Conservation (phyloP, 2,797 vertebrate genomes). For the Selene dorsalis region DNA sequence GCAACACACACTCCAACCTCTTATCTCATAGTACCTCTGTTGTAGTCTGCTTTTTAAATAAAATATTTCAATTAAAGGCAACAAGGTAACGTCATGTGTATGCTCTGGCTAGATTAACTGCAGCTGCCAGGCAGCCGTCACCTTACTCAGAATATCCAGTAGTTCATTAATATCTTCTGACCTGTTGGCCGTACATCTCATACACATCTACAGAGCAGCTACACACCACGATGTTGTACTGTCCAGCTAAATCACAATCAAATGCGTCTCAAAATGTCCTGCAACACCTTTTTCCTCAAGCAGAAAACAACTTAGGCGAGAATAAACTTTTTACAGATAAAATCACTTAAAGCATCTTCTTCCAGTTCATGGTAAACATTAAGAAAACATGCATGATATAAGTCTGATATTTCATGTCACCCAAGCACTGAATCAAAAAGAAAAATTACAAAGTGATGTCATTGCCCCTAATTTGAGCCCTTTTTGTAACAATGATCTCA, state of each 20-base stretch:
- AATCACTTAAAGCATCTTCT: background rate
- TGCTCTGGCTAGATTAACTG: slow-evolving; percentile 65
- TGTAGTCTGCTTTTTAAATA: slow-evolving; percentile 12
- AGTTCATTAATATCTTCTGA: slow-evolving; percentile 78
- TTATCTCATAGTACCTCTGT: background rate
- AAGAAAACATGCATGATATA: background rate
- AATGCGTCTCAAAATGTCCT: slow-evolving; percentile 5
- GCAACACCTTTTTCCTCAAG: background rate
- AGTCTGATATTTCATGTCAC: background rate
- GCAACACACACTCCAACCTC: background rate
- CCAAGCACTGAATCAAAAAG: background rate
- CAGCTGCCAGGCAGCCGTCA: slow-evolving; percentile 72
- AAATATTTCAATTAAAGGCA: slow-evolving; percentile 36
- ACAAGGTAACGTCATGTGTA: slow-evolving; percentile 46
- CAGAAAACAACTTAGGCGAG: background rate
- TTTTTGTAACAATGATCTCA: slow-evolving; percentile 54
- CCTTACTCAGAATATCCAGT: slow-evolving; percentile 76
- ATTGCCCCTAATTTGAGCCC: background rate
- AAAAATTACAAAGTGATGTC: background rate
- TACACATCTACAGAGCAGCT: slow-evolving; percentile 41
- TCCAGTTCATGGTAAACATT: slow-evolving; percentile 1
- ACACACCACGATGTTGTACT: slow-evolving; percentile 17
- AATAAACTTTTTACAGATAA: background rate
- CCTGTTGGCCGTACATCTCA: slow-evolving; percentile 46
- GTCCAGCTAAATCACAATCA: slow-evolving; percentile 11